phyloP scores from a whole-genome alignment of 1,140 invertebrate species.

The Lysiphlebus fabarum region DNA sequence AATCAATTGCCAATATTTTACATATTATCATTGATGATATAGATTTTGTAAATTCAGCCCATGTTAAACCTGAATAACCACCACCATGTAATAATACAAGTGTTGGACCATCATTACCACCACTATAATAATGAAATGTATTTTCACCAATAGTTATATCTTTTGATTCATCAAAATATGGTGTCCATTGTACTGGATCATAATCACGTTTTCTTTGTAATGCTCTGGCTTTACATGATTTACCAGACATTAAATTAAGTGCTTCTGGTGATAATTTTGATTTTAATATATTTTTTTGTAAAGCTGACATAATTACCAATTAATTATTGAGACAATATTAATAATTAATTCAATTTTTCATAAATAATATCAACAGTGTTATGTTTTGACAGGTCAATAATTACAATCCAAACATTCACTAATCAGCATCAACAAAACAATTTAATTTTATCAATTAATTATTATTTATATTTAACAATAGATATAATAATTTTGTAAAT shows the following conservation, averaged over 20 bases:
- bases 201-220: constrained; percentile 67
- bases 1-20: constrained; percentile 83
- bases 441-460: no score
- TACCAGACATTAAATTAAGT: constrained; percentile 33
- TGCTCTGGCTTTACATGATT: constrained; percentile 36
- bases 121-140: constrained; percentile 76
- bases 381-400: no score
- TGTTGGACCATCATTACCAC: constrained; percentile 71
- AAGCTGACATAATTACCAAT: constrained; percentile 62
- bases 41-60: constrained; percentile 79
- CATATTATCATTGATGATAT: constrained; percentile 79
- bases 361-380: no score
- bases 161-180: constrained; percentile 74
- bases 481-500: no score
- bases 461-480: no score
- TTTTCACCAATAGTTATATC: constrained; percentile 67
- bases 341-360: no score
- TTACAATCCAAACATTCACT: no score
- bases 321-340: no score
- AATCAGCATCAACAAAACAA: no score
- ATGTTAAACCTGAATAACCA: constrained; percentile 90
- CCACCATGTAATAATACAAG: constrained; percentile 92
- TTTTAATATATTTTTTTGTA: constrained; percentile 68
- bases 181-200: constrained; percentile 75
- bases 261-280: constrained; percentile 61